Base-by-base conservation (phyloP, 2,113 vertebrate species). In the Grantiella picta region DNA sequence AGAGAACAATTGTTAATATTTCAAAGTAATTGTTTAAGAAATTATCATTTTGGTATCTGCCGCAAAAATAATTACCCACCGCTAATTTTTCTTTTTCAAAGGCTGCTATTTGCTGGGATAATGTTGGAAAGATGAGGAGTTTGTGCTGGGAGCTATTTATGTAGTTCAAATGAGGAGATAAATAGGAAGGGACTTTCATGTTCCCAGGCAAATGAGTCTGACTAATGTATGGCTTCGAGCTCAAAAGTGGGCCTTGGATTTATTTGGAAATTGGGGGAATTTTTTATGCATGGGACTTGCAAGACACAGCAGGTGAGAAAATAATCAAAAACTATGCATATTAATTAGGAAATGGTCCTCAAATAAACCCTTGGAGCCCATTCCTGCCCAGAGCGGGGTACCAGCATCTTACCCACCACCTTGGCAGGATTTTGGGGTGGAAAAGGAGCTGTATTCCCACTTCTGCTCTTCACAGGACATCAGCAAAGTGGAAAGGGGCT, bases 1-100 rank as follows among this genome's bases (percentile, higher is more conserved):
- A 92, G 95, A 86, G 95, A 95, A 95, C 94, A 95, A 95, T 91
- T 90, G 95, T 91, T 92, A 96, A 90, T 96, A 95, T 96, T 97
- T 95, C 94, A 95, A 90, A 94, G 94, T 91, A 96, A 95, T 93
- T 96, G 95, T 93, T 96, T 92, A 94, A 94, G 95, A 93, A 96
- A 94, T 96, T 88, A 95, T 95, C 93, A 77, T 96, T 94, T 96
- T 88, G 85, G 90, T 95, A 94, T 96, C 96, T 96, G 84, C 90
- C 60, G 89, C 90, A 63, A 87, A 54, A 95, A 96, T 96, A 96
- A 95, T 95, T 97, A 95, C 91, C 87, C 82, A 52, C 85, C 50
- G 3, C 89, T 96, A 93, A 94, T 95, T 96, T 94, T 97, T 95
- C 95, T 93, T 82, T 92, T 88, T 90, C 92, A 95, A 90, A 96